A percentile compares a stretch with the other conserved stretches of the same genome.
Evolutionary conservation across 2,797 vertebrate species (phyloP).

Genomic region (Myotis findleyi): DNA sequence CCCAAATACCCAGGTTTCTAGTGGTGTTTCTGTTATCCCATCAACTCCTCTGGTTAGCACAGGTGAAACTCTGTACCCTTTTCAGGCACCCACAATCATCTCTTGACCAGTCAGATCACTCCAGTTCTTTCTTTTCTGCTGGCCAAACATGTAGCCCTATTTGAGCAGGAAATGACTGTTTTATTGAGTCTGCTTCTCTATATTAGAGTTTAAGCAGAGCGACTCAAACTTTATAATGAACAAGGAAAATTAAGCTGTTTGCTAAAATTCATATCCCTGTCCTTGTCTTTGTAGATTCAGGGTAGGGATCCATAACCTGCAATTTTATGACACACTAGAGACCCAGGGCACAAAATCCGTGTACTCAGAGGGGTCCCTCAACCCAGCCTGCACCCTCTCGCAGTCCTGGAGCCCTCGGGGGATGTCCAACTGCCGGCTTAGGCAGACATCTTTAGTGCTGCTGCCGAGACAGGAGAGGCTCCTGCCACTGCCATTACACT

Average conservation of each 20-base stretch:
- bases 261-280: background rate
- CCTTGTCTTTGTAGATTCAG: background rate
- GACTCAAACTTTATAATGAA: background rate
- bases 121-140: background rate
- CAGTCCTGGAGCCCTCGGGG: too few relatives aligned
- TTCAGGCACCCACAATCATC: background rate
- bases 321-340: slow-evolving; percentile 8
- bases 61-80: background rate
- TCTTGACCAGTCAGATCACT: background rate
- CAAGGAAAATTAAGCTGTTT: background rate
- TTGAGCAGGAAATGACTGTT: background rate
- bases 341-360: too few relatives aligned
- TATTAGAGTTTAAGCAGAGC: background rate
- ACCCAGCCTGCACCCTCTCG: too few relatives aligned
- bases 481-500: too few relatives aligned
- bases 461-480: too few relatives aligned
- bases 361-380: too few relatives aligned
- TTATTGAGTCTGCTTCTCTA: background rate
- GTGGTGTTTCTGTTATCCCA: background rate
- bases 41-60: background rate
- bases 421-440: too few relatives aligned
- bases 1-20: background rate
- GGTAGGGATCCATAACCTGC: background rate
- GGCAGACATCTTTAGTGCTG: too few relatives aligned
- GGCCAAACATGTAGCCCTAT: background rate